Percentiles rank a stretch among this genome's conserved stretches.
These are phyloP conservation scores for Prunella himalayana DNA, from an alignment of 2,113 vertebrate genomes.

Conservation along the genomic window DNA sequence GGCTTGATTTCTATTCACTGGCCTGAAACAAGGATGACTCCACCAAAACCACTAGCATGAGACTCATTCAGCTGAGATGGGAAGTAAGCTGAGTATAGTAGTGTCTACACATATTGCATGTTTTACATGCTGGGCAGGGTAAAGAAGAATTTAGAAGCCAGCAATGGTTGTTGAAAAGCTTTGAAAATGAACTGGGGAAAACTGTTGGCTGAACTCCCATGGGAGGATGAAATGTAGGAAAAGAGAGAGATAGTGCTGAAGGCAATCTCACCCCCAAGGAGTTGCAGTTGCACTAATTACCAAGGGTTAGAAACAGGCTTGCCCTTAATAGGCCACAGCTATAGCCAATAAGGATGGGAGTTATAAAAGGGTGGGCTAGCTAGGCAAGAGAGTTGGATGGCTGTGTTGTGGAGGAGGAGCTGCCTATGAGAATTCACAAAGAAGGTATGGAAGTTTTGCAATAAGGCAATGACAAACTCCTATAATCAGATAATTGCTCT, in stretches of 20 bases:
- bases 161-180: not conserved
- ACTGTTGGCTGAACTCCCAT: not conserved
- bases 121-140: not conserved
- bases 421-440: no score
- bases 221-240: no score
- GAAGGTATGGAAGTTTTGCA: no score
- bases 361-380: no score
- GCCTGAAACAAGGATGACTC: not conserved
- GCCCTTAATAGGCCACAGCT: no score
- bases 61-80: not conserved
- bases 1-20: not conserved
- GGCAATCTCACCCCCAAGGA: no score
- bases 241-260: no score
- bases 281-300: no score
- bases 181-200: constrained; percentile 52
- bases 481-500: constrained; percentile 28
- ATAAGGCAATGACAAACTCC: not conserved
- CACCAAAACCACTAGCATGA: not conserved
- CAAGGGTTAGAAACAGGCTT: no score
- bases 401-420: no score
- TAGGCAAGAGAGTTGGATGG: no score
- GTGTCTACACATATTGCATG: not conserved
- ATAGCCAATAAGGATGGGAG: no score
- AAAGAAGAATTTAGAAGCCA: constrained; percentile 27
- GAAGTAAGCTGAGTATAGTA: not conserved